Conservation (phyloP, 1,140 invertebrate genomes). For the Drosophila tristis region DNA sequence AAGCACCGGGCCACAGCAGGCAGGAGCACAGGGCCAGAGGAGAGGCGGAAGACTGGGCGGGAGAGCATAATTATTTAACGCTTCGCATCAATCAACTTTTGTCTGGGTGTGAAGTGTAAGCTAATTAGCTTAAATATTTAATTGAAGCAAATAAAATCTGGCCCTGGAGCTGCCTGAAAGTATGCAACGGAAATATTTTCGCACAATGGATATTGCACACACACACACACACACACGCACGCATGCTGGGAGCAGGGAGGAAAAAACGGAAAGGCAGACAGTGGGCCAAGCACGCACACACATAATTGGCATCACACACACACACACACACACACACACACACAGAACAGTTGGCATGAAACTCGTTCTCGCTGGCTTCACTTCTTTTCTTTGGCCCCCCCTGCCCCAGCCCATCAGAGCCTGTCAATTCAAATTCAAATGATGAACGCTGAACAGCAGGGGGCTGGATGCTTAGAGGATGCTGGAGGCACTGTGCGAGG, state of each 20-base stretch:
- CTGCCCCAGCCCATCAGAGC: slow-evolving; percentile 10
- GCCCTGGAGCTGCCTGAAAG: slow-evolving; percentile 36
- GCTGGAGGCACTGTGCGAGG: background rate
- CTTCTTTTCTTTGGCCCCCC: background rate
- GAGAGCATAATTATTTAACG: slow-evolving; percentile 68
- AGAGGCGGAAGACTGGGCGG: slow-evolving; percentile 6
- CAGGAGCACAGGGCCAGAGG: background rate
- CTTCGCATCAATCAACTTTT: slow-evolving; percentile 66
- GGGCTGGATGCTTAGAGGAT: background rate
- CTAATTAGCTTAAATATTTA: slow-evolving; percentile 81
- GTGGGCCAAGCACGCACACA: slow-evolving; percentile 49
- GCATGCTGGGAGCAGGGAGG: too few species aligned
- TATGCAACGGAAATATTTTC: slow-evolving; percentile 45
- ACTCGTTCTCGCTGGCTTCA: slow-evolving; percentile 35
- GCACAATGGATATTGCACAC: slow-evolving; percentile 6
- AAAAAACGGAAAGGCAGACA: background rate
- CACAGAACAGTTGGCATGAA: slow-evolving; percentile 40
- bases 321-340: slow-evolving; percentile 58
- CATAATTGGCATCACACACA: slow-evolving; percentile 49
- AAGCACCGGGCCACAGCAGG: background rate
- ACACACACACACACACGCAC: background rate
- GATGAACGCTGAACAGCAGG: slow-evolving; percentile 31
- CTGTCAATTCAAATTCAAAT: slow-evolving; percentile 71
- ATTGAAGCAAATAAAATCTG: slow-evolving; percentile 75
- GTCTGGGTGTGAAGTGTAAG: slow-evolving; percentile 58